Percentiles rank a stretch among this genome's conserved stretches.
Evolutionary conservation across 2,888 invertebrate genomes (phyloP).

Genomic region (Blastobasis lacticolella): DNA sequence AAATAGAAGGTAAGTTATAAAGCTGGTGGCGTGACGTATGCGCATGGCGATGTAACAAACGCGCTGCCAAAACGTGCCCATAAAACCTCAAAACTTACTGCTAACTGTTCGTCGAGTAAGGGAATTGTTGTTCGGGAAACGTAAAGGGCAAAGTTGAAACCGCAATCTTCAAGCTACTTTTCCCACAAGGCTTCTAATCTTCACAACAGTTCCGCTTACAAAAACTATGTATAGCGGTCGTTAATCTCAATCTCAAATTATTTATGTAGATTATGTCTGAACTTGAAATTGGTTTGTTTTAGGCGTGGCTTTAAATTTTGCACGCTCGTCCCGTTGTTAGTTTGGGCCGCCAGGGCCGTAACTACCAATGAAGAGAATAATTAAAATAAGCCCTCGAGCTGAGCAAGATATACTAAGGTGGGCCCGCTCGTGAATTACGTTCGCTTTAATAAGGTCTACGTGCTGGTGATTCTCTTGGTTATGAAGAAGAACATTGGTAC

Average conservation of each 20-base stretch:
- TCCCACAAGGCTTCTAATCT: slow-evolving; percentile 4
- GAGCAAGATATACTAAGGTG: slow-evolving; percentile 1
- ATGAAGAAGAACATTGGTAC: not conserved
- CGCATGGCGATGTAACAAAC: slow-evolving; percentile 17
- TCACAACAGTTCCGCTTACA: slow-evolving; percentile 8
- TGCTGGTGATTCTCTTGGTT: not conserved
- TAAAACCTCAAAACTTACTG: slow-evolving; percentile 31
- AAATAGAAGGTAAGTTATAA: slow-evolving; percentile 22
- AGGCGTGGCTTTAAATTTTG: slow-evolving; percentile 13
- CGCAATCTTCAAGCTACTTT: slow-evolving; percentile 8
- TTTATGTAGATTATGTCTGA: too few relatives aligned
- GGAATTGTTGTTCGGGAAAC: slow-evolving; percentile 11
- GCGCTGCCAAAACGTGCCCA: slow-evolving; percentile 34
- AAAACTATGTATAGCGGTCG: not conserved
- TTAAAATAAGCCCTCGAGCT: slow-evolving; percentile 17
- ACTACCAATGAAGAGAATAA: slow-evolving; percentile 15
- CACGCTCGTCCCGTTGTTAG: slow-evolving; percentile 11
- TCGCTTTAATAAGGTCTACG: not conserved
- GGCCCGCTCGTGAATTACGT: too few relatives aligned
- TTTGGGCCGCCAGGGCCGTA: slow-evolving; percentile 10
- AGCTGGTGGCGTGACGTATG: slow-evolving; percentile 22
- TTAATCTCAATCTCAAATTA: too few relatives aligned
- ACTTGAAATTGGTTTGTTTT: too few relatives aligned
- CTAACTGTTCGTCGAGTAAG: slow-evolving; percentile 18
- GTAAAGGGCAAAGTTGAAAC: slow-evolving; percentile 14